Evolutionary conservation across 2,797 vertebrate genomes (phyloP).

Genomic region (Phylloscopus collybita): DNA sequence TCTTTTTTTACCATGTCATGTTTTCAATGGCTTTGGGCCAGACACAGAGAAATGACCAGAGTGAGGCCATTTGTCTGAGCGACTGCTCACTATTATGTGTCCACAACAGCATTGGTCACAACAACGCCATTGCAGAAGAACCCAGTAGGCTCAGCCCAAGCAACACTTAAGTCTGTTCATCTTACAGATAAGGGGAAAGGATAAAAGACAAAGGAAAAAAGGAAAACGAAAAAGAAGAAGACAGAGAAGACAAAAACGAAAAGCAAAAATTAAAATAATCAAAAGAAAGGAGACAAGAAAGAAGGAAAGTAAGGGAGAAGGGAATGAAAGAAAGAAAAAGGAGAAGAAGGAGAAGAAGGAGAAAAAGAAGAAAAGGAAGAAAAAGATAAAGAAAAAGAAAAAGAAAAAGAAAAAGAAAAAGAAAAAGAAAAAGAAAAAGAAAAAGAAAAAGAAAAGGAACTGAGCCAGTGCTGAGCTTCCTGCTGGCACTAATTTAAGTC

Average conservation of each 20-base stretch:
- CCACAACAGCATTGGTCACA: background rate
- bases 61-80: background rate
- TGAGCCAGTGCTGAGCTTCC: background rate
- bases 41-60: background rate
- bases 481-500: constrained; percentile 3
- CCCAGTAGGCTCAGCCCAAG: background rate
- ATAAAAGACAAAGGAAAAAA: background rate
- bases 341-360: fast-evolving
- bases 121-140: background rate
- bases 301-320: fast-evolving
- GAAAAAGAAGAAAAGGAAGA: fast-evolving
- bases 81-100: background rate
- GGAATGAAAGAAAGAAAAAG: fast-evolving
- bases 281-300: background rate
- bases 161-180: background rate
- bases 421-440: no score
- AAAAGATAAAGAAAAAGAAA: no score
- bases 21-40: background rate
- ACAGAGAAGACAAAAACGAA: background rate
- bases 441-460: background rate
- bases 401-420: no score
- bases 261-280: background rate
- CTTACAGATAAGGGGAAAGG: background rate
- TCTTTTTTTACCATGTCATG: background rate
- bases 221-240: no score